phyloP scores from a whole-genome alignment of 1,140 invertebrate genomes.

The Eumeta japonica region DNA sequence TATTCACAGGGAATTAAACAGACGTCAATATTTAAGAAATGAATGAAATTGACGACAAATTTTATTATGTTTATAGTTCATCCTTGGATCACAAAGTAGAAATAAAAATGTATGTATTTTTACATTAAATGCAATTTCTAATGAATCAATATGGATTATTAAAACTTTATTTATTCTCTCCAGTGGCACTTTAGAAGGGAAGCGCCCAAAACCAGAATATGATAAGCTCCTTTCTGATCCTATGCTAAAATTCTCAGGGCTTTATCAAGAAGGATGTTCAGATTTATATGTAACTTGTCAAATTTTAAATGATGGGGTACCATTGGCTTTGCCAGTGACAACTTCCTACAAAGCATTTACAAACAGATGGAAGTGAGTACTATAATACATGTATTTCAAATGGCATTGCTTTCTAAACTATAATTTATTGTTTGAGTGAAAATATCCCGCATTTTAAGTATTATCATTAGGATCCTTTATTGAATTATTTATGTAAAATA shows the following conservation, averaged over 20 bases:
- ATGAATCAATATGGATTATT: conserved; percentile 5
- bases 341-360: conserved; percentile 94
- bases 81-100: conserved; percentile 82
- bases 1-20: too few species aligned
- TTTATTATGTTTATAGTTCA: conserved; percentile 88
- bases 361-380: conserved; percentile 85
- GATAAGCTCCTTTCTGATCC: conserved; percentile 85
- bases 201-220: conserved; percentile 80
- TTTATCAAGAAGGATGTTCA: conserved; percentile 78
- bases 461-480: too few species aligned
- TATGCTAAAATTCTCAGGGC: conserved; percentile 86
- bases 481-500: conserved; percentile 3
- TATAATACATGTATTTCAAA: too few species aligned
- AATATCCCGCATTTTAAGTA: too few species aligned
- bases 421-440: too few species aligned
- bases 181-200: conserved; percentile 93
- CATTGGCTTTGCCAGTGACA: conserved; percentile 82
- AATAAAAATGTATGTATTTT: conserved; percentile 81
- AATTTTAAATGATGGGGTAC: conserved; percentile 80
- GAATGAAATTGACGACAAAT: conserved; percentile 72
- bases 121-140: conserved; percentile 1
- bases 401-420: too few species aligned
- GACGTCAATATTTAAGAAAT: too few species aligned
- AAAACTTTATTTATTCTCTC: conserved; percentile 25
- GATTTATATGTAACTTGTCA: conserved; percentile 88